A percentile compares a stretch with the other conserved stretches of the same genome.
These are phyloP conservation scores for Muricea muricata DNA, from an alignment of 92 coral and sea anemone genomes.

Conservation along the genomic window DNA sequence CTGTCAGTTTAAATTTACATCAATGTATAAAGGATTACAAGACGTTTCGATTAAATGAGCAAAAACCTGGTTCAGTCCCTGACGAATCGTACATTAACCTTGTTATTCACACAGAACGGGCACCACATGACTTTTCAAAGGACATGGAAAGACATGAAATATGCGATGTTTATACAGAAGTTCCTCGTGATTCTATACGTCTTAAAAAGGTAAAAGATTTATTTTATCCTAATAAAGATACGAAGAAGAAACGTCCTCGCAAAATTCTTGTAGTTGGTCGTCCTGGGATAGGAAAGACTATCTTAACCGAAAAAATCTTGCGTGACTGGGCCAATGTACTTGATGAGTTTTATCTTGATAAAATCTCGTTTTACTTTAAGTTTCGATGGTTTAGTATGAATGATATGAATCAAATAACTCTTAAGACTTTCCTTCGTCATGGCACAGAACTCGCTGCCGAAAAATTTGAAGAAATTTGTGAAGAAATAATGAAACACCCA, in stretches of 20 bases:
- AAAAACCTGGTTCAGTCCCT: no score
- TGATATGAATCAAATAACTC: slow-evolving; percentile 30
- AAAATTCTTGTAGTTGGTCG: slow-evolving; percentile 61
- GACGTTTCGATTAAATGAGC: no score
- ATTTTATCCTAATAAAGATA: slow-evolving; percentile 37
- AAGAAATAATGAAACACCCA: slow-evolving; percentile 32
- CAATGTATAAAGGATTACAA: no score
- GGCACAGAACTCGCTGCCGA: not conserved
- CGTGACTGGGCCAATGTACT: slow-evolving; percentile 46
- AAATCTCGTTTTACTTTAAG: slow-evolving; percentile 30
- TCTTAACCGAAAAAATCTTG: slow-evolving; percentile 47
- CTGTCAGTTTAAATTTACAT: no score
- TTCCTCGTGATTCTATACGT: slow-evolving; percentile 15
- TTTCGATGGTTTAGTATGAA: slow-evolving; percentile 54
- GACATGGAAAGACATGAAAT: no score
- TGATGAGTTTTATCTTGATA: slow-evolving; percentile 1
- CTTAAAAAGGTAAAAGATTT: slow-evolving; percentile 36
- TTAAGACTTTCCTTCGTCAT: slow-evolving; percentile 25
- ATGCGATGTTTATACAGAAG: no score
- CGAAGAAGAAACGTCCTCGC: slow-evolving; percentile 31
- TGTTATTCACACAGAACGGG: no score
- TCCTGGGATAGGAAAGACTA: slow-evolving; percentile 69
- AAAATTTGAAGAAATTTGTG: slow-evolving; percentile 17
- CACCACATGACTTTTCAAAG: slow-evolving; percentile 2
- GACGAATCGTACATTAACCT: no score